These are phyloP conservation scores for Drosophila rubida DNA, from an alignment of 2,888 invertebrate genomes.

Conservation along the genomic window DNA sequence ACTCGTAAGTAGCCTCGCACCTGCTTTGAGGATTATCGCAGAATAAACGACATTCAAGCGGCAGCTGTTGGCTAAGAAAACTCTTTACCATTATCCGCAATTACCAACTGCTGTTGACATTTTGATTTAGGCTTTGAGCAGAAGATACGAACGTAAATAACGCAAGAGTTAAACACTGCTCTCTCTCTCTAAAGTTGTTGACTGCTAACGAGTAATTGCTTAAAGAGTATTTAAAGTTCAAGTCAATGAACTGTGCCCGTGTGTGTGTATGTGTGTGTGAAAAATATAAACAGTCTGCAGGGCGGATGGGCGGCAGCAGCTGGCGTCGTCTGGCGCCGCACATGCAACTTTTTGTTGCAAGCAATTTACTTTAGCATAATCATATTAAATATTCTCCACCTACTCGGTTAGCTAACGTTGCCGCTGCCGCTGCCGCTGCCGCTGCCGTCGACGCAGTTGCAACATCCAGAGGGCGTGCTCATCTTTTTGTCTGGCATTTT, in stretches of 20 bases:
- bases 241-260: conserved; percentile 44
- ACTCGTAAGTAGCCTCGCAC: neutral
- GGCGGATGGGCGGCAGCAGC: conserved; percentile 18
- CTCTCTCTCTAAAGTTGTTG: neutral
- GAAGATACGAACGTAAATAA: neutral
- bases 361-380: conserved; percentile 80
- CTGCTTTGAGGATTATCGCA: too few species aligned
- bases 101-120: neutral
- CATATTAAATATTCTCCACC: conserved; percentile 80
- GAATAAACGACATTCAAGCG: neutral
- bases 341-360: conserved; percentile 79
- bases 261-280: conserved; percentile 10
- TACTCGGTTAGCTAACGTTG: conserved; percentile 56
- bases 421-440: neutral
- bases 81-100: neutral
- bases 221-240: conserved; percentile 54
- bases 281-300: conserved; percentile 20
- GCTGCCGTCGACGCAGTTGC: conserved; percentile 18
- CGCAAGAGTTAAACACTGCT: neutral
- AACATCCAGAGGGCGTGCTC: conserved; percentile 66
- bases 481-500: conserved; percentile 77
- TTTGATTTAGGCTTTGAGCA: neutral
- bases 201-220: conserved; percentile 59
- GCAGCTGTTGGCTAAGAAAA: neutral
- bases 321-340: conserved; percentile 44